phyloP scores from a whole-genome alignment of 2,797 vertebrate species.

The Synaphobranchus kaupii region DNA sequence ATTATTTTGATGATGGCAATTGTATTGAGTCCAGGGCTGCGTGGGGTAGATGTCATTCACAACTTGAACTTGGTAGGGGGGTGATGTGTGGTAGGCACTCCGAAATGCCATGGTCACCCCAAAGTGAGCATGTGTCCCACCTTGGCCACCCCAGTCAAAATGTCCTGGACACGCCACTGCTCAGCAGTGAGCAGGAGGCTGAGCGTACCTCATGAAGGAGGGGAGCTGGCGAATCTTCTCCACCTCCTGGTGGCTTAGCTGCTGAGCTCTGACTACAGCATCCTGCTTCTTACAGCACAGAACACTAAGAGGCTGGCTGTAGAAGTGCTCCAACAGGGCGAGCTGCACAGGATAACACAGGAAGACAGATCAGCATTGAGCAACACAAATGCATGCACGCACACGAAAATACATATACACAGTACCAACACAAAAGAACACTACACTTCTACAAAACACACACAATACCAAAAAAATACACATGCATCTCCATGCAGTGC shows the following conservation, averaged over 20 bases:
- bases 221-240: slow-evolving; percentile 85
- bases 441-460: not conserved
- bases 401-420: not conserved
- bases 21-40: too few relatives aligned
- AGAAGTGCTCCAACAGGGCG: slow-evolving; percentile 89
- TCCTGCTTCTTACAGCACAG: slow-evolving; percentile 83
- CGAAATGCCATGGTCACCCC: too few relatives aligned
- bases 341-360: slow-evolving; percentile 71
- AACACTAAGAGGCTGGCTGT: slow-evolving; percentile 86
- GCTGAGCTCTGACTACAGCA: slow-evolving; percentile 63
- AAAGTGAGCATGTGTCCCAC: too few relatives aligned
- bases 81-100: too few relatives aligned
- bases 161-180: too few relatives aligned
- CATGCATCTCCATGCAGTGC: not conserved
- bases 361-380: not conserved
- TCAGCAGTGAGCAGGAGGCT: not conserved
- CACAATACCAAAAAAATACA: not conserved
- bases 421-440: not conserved
- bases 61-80: too few relatives aligned
- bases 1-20: too few relatives aligned
- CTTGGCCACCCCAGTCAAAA: too few relatives aligned
- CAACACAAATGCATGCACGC: not conserved
- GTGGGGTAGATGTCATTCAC: too few relatives aligned
- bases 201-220: slow-evolving; percentile 86
- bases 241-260: slow-evolving; percentile 77